phyloP scores from a whole-genome alignment of 2,113 vertebrate genomes.

The Microcebus tavaratra region DNA sequence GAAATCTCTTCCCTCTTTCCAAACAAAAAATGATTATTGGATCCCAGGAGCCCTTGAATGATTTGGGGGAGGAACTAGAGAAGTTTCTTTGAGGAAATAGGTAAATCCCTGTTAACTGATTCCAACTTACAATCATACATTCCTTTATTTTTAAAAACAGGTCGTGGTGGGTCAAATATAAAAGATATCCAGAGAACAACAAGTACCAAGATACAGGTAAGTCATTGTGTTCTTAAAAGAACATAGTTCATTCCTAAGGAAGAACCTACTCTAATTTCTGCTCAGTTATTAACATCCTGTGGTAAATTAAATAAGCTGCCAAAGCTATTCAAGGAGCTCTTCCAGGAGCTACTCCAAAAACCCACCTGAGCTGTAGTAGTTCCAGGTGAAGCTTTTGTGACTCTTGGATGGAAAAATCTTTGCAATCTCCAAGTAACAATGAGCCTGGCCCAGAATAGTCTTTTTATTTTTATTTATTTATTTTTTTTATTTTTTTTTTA shows the following conservation, averaged over 20 bases:
- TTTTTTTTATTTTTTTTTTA: no score
- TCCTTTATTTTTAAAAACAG: slow-evolving; percentile 83
- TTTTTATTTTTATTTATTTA: no score
- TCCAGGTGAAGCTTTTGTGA: slow-evolving; percentile 13
- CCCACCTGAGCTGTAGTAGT: neutral
- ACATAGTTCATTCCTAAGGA: neutral
- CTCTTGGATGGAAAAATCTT: neutral
- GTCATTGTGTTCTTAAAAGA: neutral
- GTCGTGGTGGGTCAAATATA: slow-evolving; percentile 92
- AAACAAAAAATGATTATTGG: neutral
- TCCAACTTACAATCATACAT: neutral
- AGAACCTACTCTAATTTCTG: neutral
- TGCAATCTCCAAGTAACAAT: no score
- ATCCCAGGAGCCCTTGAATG: neutral
- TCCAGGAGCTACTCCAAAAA: neutral
- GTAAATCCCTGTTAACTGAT: neutral
- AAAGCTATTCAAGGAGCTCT: neutral
- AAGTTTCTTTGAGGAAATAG: neutral
- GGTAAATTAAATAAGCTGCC: neutral
- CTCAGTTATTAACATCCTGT: neutral
- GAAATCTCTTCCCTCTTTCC: neutral
- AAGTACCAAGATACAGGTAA: slow-evolving; percentile 93
- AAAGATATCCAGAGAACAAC: slow-evolving; percentile 91
- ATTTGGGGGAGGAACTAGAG: neutral
- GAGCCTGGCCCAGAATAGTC: no score